Conservation (phyloP, 2,113 vertebrate species). For the Neoarius graeffei region DNA sequence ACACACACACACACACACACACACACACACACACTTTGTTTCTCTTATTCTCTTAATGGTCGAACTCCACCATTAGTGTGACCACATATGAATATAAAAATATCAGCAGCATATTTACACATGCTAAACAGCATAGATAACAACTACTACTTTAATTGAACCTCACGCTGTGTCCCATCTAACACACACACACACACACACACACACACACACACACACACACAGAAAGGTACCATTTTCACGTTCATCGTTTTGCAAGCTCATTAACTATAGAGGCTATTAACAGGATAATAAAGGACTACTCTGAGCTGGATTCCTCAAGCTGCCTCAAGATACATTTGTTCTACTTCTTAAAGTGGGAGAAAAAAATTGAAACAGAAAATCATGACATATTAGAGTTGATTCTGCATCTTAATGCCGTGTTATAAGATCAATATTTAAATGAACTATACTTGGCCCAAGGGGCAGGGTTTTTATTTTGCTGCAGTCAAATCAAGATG, state of each 20-base stretch:
- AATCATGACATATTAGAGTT: too few species aligned
- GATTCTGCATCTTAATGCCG: too few species aligned
- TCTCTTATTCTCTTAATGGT: neutral
- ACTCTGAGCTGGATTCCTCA: conserved; percentile 10
- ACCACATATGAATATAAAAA: conserved; percentile 15
- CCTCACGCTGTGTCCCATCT: neutral
- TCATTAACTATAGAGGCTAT: conserved; percentile 33
- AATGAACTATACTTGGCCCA: too few species aligned
- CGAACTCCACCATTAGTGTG: neutral
- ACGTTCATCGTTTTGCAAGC: conserved; percentile 11
- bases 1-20: neutral
- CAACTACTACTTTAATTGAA: conserved; percentile 19
- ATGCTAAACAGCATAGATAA: conserved; percentile 4
- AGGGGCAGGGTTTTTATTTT: too few species aligned
- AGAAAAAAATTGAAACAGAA: neutral
- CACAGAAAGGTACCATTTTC: neutral
- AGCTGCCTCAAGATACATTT: neutral
- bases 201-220: conserved; percentile 14
- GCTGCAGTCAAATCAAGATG: too few species aligned
- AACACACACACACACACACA: conserved; percentile 11
- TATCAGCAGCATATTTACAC: conserved; percentile 20
- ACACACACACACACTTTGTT: neutral
- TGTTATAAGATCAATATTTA: too few species aligned
- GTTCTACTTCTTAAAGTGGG: neutral
- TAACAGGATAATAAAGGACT: conserved; percentile 17